Evolutionary conservation across 2,888 invertebrate genomes (phyloP), one percentile per base, ranked within the genome.

Genomic region (Aleiodes leptofemur): DNA sequence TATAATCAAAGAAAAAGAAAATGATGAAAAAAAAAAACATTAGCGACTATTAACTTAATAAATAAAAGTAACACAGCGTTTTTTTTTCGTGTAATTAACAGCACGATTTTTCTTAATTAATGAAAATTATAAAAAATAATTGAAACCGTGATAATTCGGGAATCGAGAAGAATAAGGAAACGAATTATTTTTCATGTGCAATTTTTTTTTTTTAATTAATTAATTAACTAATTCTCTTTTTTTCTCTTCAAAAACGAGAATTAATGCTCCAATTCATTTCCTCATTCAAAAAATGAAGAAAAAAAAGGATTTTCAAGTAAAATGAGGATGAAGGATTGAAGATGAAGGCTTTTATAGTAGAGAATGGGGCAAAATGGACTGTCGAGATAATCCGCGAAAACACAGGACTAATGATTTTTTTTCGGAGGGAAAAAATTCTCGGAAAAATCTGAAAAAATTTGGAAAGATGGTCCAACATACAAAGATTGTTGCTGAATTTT

Each of bases 61-160:
- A 23, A 74, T 53, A 51, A 53, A 70, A 70, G 38, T 74, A 74
- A 74, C 74, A 74, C 74, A 74, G 74, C 74, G 70, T 74, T 69
- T 34, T 34, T 51, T 61, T n/a, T 64, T 53, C 29, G 31, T 59
- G 69, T 38, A 48, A 43, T 56, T 31, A 64, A 61, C 11, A 77
- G 82, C 72, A 61, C 74, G 74, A 61, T 69, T 72, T 53, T 56
- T 43, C 34, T 23, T 23, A 23, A 23, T 68, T 43, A 51, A 69
- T 71, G 43, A 59, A 31, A 57, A 48, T 68, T 77, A 23, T 23
- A 77, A 78, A 78, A 81, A 80, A 81, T 74, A 73, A 80, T 76
- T 57, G 66, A 38, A 38, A 61, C 31, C 2, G 4, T 61, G 38
- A 61, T 61, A 61, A 38, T 56, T 38, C 13, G n/a, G 31, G n/a